Conservation (phyloP, 2,113 vertebrate genomes). For the Nothobranchius kuhntae region DNA sequence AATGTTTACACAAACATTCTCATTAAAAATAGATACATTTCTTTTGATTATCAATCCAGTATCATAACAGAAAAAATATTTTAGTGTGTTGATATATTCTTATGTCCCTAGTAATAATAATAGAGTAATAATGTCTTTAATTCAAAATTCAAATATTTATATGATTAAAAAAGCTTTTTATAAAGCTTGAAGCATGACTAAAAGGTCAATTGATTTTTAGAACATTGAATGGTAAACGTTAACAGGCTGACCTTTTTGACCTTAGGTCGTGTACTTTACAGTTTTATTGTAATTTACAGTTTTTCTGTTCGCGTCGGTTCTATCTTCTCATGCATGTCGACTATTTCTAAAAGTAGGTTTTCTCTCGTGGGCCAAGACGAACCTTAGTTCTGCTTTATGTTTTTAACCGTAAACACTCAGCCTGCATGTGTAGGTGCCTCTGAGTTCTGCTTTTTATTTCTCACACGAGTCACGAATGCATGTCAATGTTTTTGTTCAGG, state of each 20-base stretch:
- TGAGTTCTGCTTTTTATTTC: constrained; percentile 11
- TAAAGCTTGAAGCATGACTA: too few species aligned
- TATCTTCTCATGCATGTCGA: constrained; percentile 4
- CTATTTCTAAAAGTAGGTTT: constrained; percentile 31
- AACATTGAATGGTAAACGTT: background rate
- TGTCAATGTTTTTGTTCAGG: constrained; percentile 47
- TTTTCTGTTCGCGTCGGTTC: background rate
- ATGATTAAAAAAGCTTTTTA: too few species aligned
- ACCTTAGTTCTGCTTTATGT: constrained; percentile 47
- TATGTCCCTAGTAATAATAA: too few species aligned
- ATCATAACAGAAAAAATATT: too few species aligned
- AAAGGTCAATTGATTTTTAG: too few species aligned
- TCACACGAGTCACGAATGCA: background rate
- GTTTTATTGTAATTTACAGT: background rate
- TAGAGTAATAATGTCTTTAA: too few species aligned
- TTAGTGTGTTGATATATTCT: too few species aligned
- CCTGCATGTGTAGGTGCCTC: background rate
- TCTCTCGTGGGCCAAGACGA: background rate
- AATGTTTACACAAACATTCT: too few species aligned
- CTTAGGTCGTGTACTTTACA: background rate
- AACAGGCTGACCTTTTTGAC: background rate
- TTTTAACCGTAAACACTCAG: constrained; percentile 24
- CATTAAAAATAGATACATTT: too few species aligned
- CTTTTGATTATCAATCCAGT: too few species aligned
- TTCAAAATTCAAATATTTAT: too few species aligned